Evolutionary conservation across 2,113 vertebrate genomes (phyloP).

Genomic region (Ammodytes marinus): DNA sequence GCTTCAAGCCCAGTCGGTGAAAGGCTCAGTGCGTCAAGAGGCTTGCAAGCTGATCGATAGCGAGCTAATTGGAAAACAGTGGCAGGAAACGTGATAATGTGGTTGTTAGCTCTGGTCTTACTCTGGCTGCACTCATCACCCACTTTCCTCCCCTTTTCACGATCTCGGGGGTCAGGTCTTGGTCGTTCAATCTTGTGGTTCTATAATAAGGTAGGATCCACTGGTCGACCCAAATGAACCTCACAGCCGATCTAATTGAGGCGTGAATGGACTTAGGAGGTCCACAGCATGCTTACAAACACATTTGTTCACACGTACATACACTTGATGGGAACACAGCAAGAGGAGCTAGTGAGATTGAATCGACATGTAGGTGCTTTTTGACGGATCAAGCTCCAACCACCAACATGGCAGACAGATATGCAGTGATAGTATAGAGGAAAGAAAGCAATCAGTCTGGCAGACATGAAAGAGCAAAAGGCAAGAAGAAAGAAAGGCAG

Average conservation of each 20-base stretch:
- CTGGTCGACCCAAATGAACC: constrained; percentile 55
- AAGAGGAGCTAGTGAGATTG: constrained; percentile 12
- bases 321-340: background rate
- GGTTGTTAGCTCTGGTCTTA: constrained; percentile 56
- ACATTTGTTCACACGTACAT: background rate
- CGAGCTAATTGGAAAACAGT: constrained; percentile 79
- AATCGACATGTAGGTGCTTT: constrained; percentile 6
- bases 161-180: constrained; percentile 32
- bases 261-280: background rate
- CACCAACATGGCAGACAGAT: background rate
- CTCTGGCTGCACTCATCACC: constrained; percentile 34
- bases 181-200: constrained; percentile 57
- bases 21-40: constrained; percentile 53
- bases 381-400: constrained; percentile 37
- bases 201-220: constrained; percentile 62
- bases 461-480: constrained; percentile 13
- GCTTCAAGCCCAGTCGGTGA: constrained; percentile 62
- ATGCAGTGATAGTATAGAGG: background rate
- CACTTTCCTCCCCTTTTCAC: background rate
- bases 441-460: constrained; percentile 17
- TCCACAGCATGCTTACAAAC: background rate
- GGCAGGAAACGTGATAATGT: constrained; percentile 79
- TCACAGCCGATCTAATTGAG: constrained; percentile 5
- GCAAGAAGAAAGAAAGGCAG: background rate
- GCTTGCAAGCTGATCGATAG: constrained; percentile 67